Conservation (phyloP, 2,797 vertebrate species). For the Pipistrellus pygmaeus region DNA sequence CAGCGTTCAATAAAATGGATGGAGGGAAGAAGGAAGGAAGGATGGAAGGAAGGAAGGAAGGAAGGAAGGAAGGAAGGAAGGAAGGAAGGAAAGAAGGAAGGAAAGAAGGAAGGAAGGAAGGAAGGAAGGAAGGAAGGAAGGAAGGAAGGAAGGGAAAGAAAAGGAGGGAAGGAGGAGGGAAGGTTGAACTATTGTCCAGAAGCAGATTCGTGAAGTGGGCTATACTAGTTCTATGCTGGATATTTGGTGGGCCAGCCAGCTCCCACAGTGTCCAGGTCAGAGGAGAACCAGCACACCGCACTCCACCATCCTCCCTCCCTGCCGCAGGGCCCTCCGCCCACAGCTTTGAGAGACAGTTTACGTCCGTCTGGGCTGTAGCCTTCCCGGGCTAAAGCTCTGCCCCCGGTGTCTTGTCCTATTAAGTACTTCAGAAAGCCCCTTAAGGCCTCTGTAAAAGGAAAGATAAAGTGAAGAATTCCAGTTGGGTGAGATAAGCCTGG, state of each 20-base stretch:
- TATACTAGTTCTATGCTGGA: background rate
- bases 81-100: background rate
- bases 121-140: background rate
- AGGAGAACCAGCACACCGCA: background rate
- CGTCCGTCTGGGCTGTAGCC: background rate
- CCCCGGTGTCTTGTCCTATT: background rate
- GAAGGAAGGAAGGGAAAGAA: background rate
- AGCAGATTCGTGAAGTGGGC: background rate
- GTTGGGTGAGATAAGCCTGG: background rate
- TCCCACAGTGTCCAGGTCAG: background rate
- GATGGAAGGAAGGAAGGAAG: background rate
- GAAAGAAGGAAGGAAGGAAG: background rate
- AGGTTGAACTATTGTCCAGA: background rate
- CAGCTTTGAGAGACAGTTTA: background rate
- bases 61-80: background rate
- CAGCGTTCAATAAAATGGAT: slow-evolving; percentile 44
- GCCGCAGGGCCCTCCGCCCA: background rate
- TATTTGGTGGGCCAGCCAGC: background rate
- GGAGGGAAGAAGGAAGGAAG: too few species aligned
- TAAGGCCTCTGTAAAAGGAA: slow-evolving; percentile 52
- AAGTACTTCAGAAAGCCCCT: slow-evolving; percentile 22
- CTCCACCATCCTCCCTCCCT: background rate
- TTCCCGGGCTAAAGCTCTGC: background rate
- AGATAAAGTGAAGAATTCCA: slow-evolving; percentile 53
- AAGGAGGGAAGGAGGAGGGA: too few species aligned